Base-by-base conservation (phyloP, 2,888 invertebrate genomes). In the Drosophila kambysellisi region DNA sequence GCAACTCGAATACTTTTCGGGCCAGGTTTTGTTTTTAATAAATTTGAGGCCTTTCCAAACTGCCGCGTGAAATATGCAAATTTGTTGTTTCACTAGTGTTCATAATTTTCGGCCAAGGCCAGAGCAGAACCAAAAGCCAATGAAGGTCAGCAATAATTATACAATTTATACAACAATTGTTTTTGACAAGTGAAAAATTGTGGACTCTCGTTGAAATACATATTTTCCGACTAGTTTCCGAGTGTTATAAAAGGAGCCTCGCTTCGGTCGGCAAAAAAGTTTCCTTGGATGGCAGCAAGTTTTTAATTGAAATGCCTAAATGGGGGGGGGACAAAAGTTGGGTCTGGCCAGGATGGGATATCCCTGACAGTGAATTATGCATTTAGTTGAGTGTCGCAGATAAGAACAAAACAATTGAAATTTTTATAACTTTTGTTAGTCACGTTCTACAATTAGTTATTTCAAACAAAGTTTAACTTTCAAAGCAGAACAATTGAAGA, bases 151-250 rank as follows among this genome's bases (percentile, higher is more conserved):
- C 76, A 70, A 75, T 79, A 88, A 88, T 84, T 89, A 79, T 76
- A 85, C 89, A 89, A 89, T 84, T 84, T 77, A 75, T 88, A 88
- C 76, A 84, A 88, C 89, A 84, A 84, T 84, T 84, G 84, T 88
- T 88, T 89, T 70, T 88, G 84, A 84, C 84, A 84, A 74, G 52
- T 68, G 79, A 63, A 78, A 83, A 89, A 83, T 73, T 68, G 51
- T 57, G 43, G 15, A 51, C 20, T 33, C 30, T 53, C 33, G 46
- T 61, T 53, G 9, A 43, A 57, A 65, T 65, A 35, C 30, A 77
- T 33, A 25, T 51, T 77, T 77, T 51, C 7, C 66, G 25, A 37
- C 62, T 76, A 70, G 58, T 70, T 71, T 56, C 39, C 61, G 52
- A 54, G 50, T 51, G 56, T 37, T 56, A 20, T 17, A 25, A 25